Conservation (phyloP, 53 echinoderm and acorn worm species). For the Henricia sp. region DNA sequence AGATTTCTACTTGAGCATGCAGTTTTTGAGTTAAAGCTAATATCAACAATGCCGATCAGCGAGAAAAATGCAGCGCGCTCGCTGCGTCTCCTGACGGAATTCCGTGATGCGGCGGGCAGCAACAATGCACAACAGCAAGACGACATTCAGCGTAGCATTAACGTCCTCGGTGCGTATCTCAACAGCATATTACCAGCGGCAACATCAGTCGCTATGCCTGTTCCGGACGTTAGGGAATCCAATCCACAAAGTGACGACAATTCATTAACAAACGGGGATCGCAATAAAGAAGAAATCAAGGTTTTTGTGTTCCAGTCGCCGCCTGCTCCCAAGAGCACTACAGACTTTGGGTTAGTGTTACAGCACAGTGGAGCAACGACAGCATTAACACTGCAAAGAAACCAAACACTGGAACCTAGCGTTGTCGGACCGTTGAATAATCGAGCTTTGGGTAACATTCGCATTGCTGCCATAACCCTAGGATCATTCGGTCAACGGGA, state of each 20-base stretch:
- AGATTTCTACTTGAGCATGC: too few relatives aligned
- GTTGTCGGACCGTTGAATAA: conserved; percentile 13
- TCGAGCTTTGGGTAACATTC: conserved; percentile 76
- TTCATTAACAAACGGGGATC: conserved; percentile 22
- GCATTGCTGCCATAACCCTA: conserved; percentile 66
- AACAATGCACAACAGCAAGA: conserved; percentile 60
- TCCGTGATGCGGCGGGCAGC: conserved; percentile 62
- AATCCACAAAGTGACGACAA: too few relatives aligned
- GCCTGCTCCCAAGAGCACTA: conserved; percentile 63
- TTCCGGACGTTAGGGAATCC: too few relatives aligned
- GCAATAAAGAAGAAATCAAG: conserved; percentile 81
- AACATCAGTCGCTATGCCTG: conserved; percentile 11
- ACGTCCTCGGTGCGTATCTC: conserved; percentile 71
- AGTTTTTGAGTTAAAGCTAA: too few relatives aligned
- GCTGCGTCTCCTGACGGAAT: conserved; percentile 77
- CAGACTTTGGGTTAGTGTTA: conserved; percentile 82
- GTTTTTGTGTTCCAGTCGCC: conserved; percentile 73
- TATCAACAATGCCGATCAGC: conserved; percentile 93
- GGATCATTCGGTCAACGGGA: conserved; percentile 65
- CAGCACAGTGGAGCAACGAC: conserved; percentile 47
- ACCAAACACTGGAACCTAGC: conserved; percentile 40
- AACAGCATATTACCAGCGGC: conserved; percentile 68
- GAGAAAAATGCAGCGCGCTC: conserved; percentile 80
- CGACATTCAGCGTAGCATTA: conserved; percentile 76
- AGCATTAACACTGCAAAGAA: conserved; percentile 55